Evolutionary conservation across 2,113 vertebrate genomes (phyloP), one percentile per base, ranked within the genome.

Genomic region (Crotalus horridus): DNA sequence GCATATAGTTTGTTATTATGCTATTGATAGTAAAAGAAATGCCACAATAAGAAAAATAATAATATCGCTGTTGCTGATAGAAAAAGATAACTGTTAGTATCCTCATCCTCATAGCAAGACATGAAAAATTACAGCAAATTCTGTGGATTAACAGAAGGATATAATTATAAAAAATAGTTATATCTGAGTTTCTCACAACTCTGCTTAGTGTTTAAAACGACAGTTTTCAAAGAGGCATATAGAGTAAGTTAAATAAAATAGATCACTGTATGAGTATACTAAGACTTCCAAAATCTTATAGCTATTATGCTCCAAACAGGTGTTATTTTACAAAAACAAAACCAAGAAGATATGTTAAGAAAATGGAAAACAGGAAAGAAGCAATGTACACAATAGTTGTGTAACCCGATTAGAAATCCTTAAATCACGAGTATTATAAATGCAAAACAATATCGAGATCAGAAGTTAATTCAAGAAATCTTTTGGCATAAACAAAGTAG

Each of bases 401-500:
- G 92, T 81, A 69, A 56, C 56, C 85, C 4, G 24, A 85, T 15
- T 43, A 55, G 43, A n/a, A 24, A 87, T 94, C 91, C 93, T 88
- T 95, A 94, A 93, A 95, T 91, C 94, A 94, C 89, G 21, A 90
- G 33, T 54, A 64, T 23, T 13, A 87, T 90, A 58, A 64, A 55
- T 54, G 48, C 11, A 21, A 51, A 51, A 51, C 86, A 58, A 92
- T 91, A 95, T 94, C 89, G 89, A 43, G 88, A 59, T 89, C 91
- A 94, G 87, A 95, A 96, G 74, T 61, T 92, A 55, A 95, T 92
- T 92, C 21, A 96, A 89, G 94, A 94, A 96, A 94, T 91, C 85
- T 69, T 92, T 85, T 94, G 93, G 94, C 94, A 88, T 94, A 96
- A 94, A 95, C 89, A 92, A 93, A 93, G 46, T 96, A 90, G 48